Base-by-base conservation (phyloP, 2,888 invertebrate species). In the Chymomyza procnemis region DNA sequence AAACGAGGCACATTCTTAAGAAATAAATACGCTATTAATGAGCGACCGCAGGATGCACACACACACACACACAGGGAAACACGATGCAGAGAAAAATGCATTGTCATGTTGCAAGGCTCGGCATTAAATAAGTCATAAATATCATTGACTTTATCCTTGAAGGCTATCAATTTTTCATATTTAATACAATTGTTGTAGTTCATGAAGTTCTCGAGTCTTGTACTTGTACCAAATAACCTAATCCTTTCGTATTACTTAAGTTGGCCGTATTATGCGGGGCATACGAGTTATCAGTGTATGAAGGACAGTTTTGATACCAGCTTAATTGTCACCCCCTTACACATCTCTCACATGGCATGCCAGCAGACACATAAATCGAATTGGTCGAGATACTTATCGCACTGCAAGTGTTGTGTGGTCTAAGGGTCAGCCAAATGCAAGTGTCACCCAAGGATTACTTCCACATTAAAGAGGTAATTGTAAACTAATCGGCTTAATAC, bases 51-150 rank as follows among this genome's bases (percentile, higher is more conserved):
- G 63, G 63, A 64, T 64, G 26, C 48, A 12, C 16, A 46, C 54
- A 19, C 21, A 22, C 48, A 56, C 16, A 46, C 16, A 19, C n/a
- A 18, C 57, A 41, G 47, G 63, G 26, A 34, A 54, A 61, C 18
- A 54, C 63, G 67, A 57, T 69, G 34, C 55, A 64, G 61, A 62
- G n/a, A 47, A 76, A 87, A 80, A 63, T 77, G 89, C 82, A 59
- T 73, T 74, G 89, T 88, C 89, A 88, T 78, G 69, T 14, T 54
- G 21, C 19, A 14, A 8, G 54, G 54, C 19, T 54, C 26, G 48
- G 71, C 68, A 79, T 76, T 81, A 77, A 75, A 61, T 75, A 84
- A 86, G 88, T 80, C 88, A 85, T 88, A 87, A 88, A 87, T 87
- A 79, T 82, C 79, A 74, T 72, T 80, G 87, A 86, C 87, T 79